Base-by-base conservation (phyloP, 64 coral and sea anemone genomes). In the Actinia tenebrosa region DNA sequence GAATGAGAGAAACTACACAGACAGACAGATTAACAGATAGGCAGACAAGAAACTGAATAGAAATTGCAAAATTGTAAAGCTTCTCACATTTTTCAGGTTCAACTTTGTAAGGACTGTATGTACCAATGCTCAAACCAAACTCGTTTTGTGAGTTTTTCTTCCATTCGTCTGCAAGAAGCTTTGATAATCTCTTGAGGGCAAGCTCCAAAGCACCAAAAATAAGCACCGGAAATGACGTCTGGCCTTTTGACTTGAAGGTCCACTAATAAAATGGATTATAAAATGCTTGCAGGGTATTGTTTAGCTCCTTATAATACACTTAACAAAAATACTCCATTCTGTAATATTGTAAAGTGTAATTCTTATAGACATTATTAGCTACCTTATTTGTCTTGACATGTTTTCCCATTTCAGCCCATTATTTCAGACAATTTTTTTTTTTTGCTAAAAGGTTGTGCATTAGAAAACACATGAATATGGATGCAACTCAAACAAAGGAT, bases 101-200 rank as follows among this genome's bases (percentile, higher is more conserved):
- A 53, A 93, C 83, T 83, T 86, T 88, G 78, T 96, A 96, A 25
- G 94, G 94, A 13, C 85, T 50, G 27, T 96, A 96, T 5, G 94
- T 96, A 27, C 94, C 94, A 87, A 96, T 88, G 1, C 25, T 86
- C 60, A 93, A 62, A 59, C 56, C 79, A 37, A 63, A 42, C 0
- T 16, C 4, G 45, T 20, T 83, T 25, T 90, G 71, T 15, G 80
- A 44, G 63, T 3, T 66, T 44, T 90, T 80, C 8, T 80, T 61
- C 25, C 92, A 87, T 77, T 84, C 56, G 56, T 59, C 60, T n/a
- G 46, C 64, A 30, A 97, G 50, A 4, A 93, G 27, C 47, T 63
- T 75, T 85, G 91, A 93, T 45, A 97, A 82, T 50, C 88, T 97
- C 71, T 78, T 87, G 46, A 87, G 86, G 1, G 66, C 88, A 78